These are phyloP conservation scores for Phalacrocorax carbo DNA, from an alignment of 2,113 vertebrate genomes.

Conservation along the genomic window DNA sequence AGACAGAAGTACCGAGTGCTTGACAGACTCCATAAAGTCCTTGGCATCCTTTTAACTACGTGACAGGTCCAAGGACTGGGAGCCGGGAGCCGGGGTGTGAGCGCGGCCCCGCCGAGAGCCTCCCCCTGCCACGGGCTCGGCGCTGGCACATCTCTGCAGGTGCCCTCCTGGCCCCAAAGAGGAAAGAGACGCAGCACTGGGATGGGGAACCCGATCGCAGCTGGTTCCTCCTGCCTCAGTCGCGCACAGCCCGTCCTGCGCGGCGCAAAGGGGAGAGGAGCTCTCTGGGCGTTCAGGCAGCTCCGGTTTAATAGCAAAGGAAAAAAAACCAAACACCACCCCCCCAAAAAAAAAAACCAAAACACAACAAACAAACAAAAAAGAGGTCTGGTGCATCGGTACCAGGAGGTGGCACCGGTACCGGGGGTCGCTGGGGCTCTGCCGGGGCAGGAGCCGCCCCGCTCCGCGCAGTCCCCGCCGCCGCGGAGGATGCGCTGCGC, in stretches of 20 bases:
- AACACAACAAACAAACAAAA: no score
- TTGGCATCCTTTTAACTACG: conserved; percentile 50
- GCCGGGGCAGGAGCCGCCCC: background rate
- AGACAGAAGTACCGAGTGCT: conserved; percentile 56
- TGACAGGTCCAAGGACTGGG: background rate
- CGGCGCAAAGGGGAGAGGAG: background rate
- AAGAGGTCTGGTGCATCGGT: no score
- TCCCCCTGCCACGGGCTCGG: background rate
- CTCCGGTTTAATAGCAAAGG: background rate
- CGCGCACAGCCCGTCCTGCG: background rate
- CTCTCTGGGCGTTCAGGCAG: no score
- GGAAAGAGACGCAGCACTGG: background rate
- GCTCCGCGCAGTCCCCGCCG: background rate
- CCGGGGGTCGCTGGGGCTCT: background rate
- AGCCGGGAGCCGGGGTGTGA: background rate
- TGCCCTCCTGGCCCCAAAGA: background rate
- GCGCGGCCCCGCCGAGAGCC: background rate
- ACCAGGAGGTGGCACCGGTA: background rate
- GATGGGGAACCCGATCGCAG: background rate
- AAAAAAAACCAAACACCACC: no score
- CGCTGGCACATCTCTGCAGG: background rate
- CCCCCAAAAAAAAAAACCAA: no score
- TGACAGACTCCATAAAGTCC: conserved; percentile 58
- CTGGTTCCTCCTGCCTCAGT: background rate
- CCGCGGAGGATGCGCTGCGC: background rate